A percentile compares a stretch with the other conserved stretches of the same genome.
Conservation (phyloP, 2,888 invertebrate genomes). For the Amphipoea oculea region DNA sequence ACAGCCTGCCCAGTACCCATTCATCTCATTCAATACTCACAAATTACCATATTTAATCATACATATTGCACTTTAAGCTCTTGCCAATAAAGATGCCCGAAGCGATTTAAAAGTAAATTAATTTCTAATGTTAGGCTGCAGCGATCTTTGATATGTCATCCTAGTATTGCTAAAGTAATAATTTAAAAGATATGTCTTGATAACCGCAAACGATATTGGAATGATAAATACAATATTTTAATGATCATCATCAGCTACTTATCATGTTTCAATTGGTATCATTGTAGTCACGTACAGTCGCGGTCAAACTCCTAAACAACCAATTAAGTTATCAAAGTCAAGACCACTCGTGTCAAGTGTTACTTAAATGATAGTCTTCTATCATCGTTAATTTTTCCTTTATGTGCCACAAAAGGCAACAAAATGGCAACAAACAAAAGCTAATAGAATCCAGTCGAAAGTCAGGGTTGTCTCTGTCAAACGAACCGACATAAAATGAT, state of each 20-base stretch:
- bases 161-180: conserved; percentile 70
- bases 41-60: conserved; percentile 62
- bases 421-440: conserved; percentile 46
- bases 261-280: neutral
- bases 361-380: conserved; percentile 17
- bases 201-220: conserved; percentile 72
- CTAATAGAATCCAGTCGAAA: conserved; percentile 71
- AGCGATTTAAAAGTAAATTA: conserved; percentile 51
- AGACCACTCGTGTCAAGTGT: conserved; percentile 22
- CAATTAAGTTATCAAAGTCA: conserved; percentile 49
- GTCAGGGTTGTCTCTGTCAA: conserved; percentile 69
- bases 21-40: conserved; percentile 58
- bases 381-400: conserved; percentile 54
- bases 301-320: conserved; percentile 26
- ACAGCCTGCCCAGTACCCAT: conserved; percentile 34
- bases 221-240: conserved; percentile 28
- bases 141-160: conserved; percentile 59
- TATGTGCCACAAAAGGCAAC: conserved; percentile 46
- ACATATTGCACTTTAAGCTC: conserved; percentile 45
- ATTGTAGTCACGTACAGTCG: conserved; percentile 19
- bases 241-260: neutral
- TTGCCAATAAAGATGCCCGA: conserved; percentile 40
- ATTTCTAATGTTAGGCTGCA: conserved; percentile 32
- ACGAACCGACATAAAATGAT: conserved; percentile 55
- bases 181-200: conserved; percentile 63